Base-by-base conservation (phyloP, 1,140 invertebrate genomes). In the Diabrotica undecimpunctata region DNA sequence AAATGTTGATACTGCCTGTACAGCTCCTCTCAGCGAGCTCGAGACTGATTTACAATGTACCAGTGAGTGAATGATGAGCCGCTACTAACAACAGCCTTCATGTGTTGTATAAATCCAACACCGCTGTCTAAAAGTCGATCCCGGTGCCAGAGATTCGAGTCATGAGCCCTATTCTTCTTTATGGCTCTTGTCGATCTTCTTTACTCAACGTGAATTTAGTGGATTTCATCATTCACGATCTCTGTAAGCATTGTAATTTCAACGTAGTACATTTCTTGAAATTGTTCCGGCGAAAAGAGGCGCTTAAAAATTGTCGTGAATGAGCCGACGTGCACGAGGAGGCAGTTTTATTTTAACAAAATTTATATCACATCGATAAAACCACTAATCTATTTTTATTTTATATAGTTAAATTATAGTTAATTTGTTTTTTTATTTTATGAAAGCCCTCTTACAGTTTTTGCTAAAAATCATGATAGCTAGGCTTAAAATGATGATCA, bases 31-130 rank as follows among this genome's bases (percentile, higher is more conserved):
- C 8, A 10, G n/a, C 41, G 41, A 46, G 41, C n/a, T 46, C 41
- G 41, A 50, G 59, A 66, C 70, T 74, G 74, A 75, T 75, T 75
- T 75, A 75, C 61, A 61, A 65, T 67, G 68, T 67, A 66, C 66
- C 63, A 65, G 61, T 51, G 66, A 68, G 67, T 75, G 74, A 75
- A 64, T 74, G 74, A 75, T 75, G 72, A 71, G 35, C 71, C 70
- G 73, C 74, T 66, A 73, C 69, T 67, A 75, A 75, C 74, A 75
- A 75, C 74, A 75, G 71, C 70, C 70, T 73, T 72, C 71, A 74
- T 71, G 72, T 73, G 73, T 73, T 74, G 67, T 68, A 75, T 75
- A 75, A 75, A 75, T 75, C 65, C 71, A 67, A 63, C 65, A 67
- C 38, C 25, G 61, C 61, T 56, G 66, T 63, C 66, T 61, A 62